These are phyloP conservation scores for Corythornis leucogaster DNA, from an alignment of 2,797 vertebrate species.

Conservation along the genomic window DNA sequence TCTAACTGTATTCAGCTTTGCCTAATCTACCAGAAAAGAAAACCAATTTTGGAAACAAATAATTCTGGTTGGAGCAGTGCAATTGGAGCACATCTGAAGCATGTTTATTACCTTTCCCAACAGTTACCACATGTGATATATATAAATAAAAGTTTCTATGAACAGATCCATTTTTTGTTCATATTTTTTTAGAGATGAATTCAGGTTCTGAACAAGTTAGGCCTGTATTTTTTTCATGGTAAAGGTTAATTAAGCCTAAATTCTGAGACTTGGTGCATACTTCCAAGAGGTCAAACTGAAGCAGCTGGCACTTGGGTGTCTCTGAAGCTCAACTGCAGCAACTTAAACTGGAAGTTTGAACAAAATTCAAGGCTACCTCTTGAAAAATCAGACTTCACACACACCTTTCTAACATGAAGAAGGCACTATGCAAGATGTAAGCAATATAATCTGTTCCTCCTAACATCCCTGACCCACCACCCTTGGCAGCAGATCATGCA, in stretches of 20 bases:
- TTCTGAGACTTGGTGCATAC: neutral
- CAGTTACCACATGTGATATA: neutral
- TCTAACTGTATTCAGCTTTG: neutral
- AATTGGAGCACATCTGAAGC: neutral
- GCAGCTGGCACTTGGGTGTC: neutral
- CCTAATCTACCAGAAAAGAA: neutral
- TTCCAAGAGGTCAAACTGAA: neutral
- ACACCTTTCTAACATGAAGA: neutral
- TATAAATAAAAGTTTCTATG: neutral
- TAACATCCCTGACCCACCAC: neutral
- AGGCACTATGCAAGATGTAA: neutral
- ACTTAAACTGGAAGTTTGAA: neutral
- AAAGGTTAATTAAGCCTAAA: neutral
- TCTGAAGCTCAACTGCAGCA: neutral
- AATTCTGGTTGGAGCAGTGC: neutral
- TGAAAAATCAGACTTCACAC: neutral
- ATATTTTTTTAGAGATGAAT: neutral
- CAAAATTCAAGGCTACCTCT: neutral
- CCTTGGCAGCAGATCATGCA: neutral
- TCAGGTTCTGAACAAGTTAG: neutral
- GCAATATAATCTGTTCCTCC: neutral
- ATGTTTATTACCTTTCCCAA: neutral
- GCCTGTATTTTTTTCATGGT: neutral
- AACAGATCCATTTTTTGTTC: neutral
- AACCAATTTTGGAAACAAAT: neutral